Percentiles rank a stretch among this genome's conserved stretches.
Conservation (phyloP, 2,888 invertebrate genomes). For the Scaptomyza flava region DNA sequence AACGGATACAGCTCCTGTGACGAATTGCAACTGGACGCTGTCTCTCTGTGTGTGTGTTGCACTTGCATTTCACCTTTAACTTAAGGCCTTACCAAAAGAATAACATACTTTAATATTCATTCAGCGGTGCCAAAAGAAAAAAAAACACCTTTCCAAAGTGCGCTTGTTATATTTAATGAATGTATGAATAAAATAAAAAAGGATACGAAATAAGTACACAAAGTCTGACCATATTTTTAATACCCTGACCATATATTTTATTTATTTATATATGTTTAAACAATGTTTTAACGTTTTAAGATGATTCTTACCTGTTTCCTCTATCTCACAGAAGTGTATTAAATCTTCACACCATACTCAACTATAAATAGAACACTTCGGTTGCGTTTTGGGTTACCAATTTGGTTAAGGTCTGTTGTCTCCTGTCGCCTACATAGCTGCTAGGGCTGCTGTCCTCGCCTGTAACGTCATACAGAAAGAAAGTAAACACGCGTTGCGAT, state of each 20-base stretch:
- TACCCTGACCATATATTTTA: constrained; percentile 13
- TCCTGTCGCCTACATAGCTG: neutral
- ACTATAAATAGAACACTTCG: neutral
- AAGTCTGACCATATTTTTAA: neutral
- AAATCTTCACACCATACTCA: neutral
- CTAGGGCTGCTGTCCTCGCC: neutral
- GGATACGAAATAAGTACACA: constrained; percentile 11
- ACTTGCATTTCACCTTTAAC: constrained; percentile 33
- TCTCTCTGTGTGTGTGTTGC: constrained; percentile 6
- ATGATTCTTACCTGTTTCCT: neutral
- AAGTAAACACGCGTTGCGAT: constrained; percentile 47
- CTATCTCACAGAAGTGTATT: neutral
- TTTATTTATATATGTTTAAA: too few species aligned
- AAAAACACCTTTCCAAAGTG: constrained; percentile 23
- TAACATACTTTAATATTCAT: constrained; percentile 58
- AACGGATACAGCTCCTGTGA: constrained; percentile 51
- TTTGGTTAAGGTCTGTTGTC: constrained; percentile 3
- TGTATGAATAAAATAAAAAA: neutral
- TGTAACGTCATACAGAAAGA: constrained; percentile 40
- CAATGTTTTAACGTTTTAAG: too few species aligned
- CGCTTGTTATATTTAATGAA: constrained; percentile 34
- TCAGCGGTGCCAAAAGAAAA: constrained; percentile 38
- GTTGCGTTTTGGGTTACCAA: constrained; percentile 1
- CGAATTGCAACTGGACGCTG: constrained; percentile 41
- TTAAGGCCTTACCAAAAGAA: constrained; percentile 25